Evolutionary conservation across 2,113 vertebrate species (phyloP).

Genomic region (Promerops cafer): DNA sequence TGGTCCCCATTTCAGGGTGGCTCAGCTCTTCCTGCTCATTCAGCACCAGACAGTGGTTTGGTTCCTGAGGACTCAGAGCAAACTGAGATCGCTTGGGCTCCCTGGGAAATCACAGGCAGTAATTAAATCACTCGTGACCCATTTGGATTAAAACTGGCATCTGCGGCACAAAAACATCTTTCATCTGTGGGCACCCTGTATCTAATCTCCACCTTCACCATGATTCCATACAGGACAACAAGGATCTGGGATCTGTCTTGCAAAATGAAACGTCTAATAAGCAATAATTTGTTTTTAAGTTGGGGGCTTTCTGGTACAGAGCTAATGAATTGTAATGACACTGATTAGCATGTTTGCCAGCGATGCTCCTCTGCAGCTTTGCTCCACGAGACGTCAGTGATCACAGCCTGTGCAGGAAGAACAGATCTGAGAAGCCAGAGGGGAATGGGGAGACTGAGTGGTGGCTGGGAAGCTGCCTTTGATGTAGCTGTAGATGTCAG

Average conservation of each 20-base stretch:
- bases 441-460: not conserved
- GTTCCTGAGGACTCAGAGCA: not conserved
- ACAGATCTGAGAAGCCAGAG: not conserved
- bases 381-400: not conserved
- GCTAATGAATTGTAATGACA: conserved; percentile 10
- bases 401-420: not conserved
- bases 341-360: not conserved
- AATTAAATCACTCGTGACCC: conserved; percentile 45
- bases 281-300: not conserved
- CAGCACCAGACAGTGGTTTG: not conserved
- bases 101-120: not conserved
- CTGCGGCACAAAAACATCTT: not conserved
- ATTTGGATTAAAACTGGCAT: conserved; percentile 17
- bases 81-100: not conserved
- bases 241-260: not conserved
- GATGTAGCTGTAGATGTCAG: conserved; percentile 29
- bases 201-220: not conserved
- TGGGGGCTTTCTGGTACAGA: not conserved
- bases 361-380: not conserved
- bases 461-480: not conserved
- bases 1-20: fast-evolving
- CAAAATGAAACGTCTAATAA: not conserved
- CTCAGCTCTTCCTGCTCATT: not conserved
- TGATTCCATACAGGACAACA: not conserved
- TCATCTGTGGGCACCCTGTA: not conserved